Base-by-base conservation (phyloP, 1,140 invertebrate species). In the Hydropsyche tenuis region DNA sequence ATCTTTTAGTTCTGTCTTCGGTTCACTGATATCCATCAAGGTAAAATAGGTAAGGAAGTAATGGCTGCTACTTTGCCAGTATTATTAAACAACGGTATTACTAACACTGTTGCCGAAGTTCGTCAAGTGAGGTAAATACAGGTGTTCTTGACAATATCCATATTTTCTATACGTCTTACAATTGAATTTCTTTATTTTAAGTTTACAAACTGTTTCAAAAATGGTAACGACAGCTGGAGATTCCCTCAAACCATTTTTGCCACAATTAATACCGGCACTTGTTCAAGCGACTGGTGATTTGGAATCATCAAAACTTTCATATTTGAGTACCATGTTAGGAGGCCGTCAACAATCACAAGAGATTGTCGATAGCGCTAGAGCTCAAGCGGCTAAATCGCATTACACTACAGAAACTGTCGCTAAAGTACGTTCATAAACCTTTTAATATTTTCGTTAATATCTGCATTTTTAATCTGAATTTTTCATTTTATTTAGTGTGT, bases 391-490 rank as follows among this genome's bases (percentile, higher is more conserved):
- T 0, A 93, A 92, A 79, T 90, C 89, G 25, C 93, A 96, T 80
- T 92, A 95, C 70, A 94, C 94, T 77, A 95, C 93, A 75, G 93
- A 96, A 80, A 95, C 94, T 1, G 90, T 97, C 22, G 90, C 93
- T 43, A 92, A 92, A 84, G 92, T 92, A 25, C 14, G 20, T 20
- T 2, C 5, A 11, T 22, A 23, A 25, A 25, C 25, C 25, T 60
- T 60, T 25, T 25, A 37, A 14, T 60, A 56, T 48, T n/a, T 48
- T 14, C 14, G 14, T 48, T 14, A 2, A 18, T 48, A 48, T 18
- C 14, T 18, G 4, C 4, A 48, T n/a, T 48, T 48, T 48, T n/a
- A 3, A 48, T 48, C 46, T 6, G 4, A 11, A 27, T 74, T 66
- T 69, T 73, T 72, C 63, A 74, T 76, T 75, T 66, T 79, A 84